A percentile compares a stretch with the other conserved stretches of the same genome.
These are phyloP conservation scores for Cyanoderma ruficeps DNA, from an alignment of 2,113 vertebrate genomes.

Conservation along the genomic window DNA sequence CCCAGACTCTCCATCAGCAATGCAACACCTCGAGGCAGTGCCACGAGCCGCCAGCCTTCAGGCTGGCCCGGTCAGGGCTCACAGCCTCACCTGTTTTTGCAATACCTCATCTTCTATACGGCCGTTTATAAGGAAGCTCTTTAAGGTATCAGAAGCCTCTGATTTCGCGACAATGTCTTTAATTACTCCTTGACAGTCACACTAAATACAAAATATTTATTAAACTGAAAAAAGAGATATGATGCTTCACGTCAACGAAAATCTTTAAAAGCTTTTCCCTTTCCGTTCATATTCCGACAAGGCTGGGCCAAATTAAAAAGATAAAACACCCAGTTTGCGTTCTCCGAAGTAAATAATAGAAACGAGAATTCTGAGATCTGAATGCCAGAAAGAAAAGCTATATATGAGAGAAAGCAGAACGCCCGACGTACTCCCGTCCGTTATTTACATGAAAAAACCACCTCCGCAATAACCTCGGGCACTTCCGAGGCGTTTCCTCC, in stretches of 20 bases:
- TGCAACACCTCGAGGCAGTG: fast-evolving
- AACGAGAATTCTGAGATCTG: background rate
- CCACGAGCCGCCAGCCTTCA: background rate
- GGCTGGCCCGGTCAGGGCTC: background rate
- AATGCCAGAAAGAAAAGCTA: background rate
- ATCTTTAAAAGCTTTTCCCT: background rate
- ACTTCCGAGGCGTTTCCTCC: background rate
- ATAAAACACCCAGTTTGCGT: background rate
- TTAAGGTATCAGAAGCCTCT: fast-evolving
- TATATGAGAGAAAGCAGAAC: too few relatives aligned
- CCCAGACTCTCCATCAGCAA: fast-evolving
- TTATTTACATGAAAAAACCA: fast-evolving
- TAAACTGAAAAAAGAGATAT: background rate
- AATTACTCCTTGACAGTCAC: background rate
- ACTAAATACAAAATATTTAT: background rate
- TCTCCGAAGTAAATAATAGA: background rate
- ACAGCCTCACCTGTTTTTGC: fast-evolving
- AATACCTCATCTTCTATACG: fast-evolving
- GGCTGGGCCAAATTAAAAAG: background rate
- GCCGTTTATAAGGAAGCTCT: fast-evolving
- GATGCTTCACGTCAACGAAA: background rate
- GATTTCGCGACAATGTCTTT: background rate
- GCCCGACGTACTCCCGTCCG: background rate
- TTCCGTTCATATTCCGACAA: background rate
- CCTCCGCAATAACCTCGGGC: background rate